Evolutionary conservation across 2,113 vertebrate genomes (phyloP), one percentile per base, ranked within the genome.

Genomic region (Vireo altiloquus): DNA sequence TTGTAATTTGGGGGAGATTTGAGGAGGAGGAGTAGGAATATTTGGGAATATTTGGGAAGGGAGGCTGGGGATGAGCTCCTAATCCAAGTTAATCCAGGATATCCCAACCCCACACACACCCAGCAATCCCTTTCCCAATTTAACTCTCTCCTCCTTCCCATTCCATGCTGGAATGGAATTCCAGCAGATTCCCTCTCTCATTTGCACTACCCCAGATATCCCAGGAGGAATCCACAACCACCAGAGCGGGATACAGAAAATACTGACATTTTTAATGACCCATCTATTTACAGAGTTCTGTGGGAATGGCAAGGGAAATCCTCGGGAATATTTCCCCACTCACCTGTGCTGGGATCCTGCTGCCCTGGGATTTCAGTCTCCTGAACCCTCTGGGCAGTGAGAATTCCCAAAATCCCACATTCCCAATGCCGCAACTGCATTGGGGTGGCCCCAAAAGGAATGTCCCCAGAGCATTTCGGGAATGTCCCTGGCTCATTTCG

Each of bases 81-180:
- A 23, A 0, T 3, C 44, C 1, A 0, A 9, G 9, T 25, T 8
- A 30, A 18, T 3, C 80, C 23, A 0, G 4, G 54, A 23, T 2
- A 31, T 17, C 28, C 30, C 19, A 70, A 46, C 71, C 74, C 82
- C 63, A 1, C 0, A 7, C 54, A 42, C 0, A 3, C 64, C 78
- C 68, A 81, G 49, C 40, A 37, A 68, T 5, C 47, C 47, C 83
- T 11, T 47, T 18, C 44, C 81, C 74, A 37, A 3, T 9, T 7
- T 10, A 54, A 52, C 4, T 22, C 18, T 59, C 47, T n/a, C 33
- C 81, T 60, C 3, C 10, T 52, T 54, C 33, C 60, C 78, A 13
- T 44, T 42, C 31, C n/a, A 44, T 16, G 75, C 80, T 1, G n/a
- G 3, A n/a, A n/a, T n/a, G n/a, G n/a, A n/a, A n/a, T n/a, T 23